Base-by-base conservation (phyloP, 2,797 vertebrate genomes). In the Ctenochaetus hawaiiensis region DNA sequence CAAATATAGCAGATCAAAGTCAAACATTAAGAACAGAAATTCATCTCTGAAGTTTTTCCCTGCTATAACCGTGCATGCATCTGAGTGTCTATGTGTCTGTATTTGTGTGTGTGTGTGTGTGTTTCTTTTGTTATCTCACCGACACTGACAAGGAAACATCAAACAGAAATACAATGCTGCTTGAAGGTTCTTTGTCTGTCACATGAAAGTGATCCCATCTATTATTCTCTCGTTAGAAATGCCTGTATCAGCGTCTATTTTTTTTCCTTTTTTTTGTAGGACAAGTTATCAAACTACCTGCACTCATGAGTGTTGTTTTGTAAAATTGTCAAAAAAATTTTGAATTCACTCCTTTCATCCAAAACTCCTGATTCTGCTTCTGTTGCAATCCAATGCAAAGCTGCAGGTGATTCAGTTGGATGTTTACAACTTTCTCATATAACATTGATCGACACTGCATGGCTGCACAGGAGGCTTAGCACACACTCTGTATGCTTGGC, bases 371-470 rank as follows among this genome's bases (percentile, higher is more conserved):
- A 39, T 59, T 82, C 41, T 26, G 67, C 14, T 2, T 85, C 72
- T 86, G 67, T 72, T 85, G 74, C 87, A 73, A 82, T 86, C 84
- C 73, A 34, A 76, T 82, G 76, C 67, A 87, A 83, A 86, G 66
- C 77, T 77, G 79, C 68, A 23, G 80, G 62, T 83, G 80, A 87
- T 81, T 91, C 65, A 63, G 78, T 81, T 72, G 80, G 79, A 88
- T 93, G 92, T 92, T 92, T 88, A 91, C 90, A 90, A 86, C 80
- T 87, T 85, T 90, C 91, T 93, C 89, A 90, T 93, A 92, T 87
- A 87, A 85, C 89, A 93, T 94, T 90, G 93, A 94, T 95, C 77
- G 77, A 66, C 74, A 34, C 87, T 78, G 91, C 80, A 67, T 90
- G 86, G 72, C 78, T 86, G 87, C 89, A 88, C 89, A 83, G 84